These are phyloP conservation scores for Muraenolepis orangiensis DNA, from an alignment of 2,797 vertebrate genomes.

Conservation along the genomic window DNA sequence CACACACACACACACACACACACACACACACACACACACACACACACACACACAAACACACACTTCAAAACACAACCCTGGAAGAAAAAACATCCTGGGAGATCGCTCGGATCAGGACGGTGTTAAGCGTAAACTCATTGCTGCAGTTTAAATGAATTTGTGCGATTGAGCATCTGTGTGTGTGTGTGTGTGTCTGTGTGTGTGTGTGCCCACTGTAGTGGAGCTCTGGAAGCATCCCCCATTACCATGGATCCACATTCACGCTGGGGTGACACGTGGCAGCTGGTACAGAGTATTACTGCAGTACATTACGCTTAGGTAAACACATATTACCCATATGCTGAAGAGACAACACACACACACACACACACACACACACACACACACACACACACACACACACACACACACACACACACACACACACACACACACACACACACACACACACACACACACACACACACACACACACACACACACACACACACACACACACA, in stretches of 20 bases:
- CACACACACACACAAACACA: too few species aligned
- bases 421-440: too few species aligned
- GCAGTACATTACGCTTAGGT: slow-evolving; percentile 39
- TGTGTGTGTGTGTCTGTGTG: background rate
- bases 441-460: background rate
- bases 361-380: too few species aligned
- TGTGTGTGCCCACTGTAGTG: too few species aligned
- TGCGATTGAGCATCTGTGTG: slow-evolving; percentile 46
- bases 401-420: too few species aligned
- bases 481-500: too few species aligned
- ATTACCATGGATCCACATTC: slow-evolving; percentile 64
- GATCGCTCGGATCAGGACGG: slow-evolving; percentile 5
- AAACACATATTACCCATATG: slow-evolving; percentile 51
- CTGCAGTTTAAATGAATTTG: slow-evolving; percentile 51
- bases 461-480: too few species aligned
- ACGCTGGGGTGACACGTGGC: slow-evolving; percentile 51
- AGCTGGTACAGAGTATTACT: slow-evolving; percentile 49
- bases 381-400: too few species aligned
- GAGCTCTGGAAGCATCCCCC: too few species aligned
- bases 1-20: too few species aligned
- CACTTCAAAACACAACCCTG: background rate
- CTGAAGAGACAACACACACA: slow-evolving; percentile 38
- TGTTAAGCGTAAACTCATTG: slow-evolving; percentile 47
- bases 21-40: too few species aligned
- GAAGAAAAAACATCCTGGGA: background rate